Conservation (phyloP, 2,888 invertebrate species). For the Balanococcus diminutus region DNA sequence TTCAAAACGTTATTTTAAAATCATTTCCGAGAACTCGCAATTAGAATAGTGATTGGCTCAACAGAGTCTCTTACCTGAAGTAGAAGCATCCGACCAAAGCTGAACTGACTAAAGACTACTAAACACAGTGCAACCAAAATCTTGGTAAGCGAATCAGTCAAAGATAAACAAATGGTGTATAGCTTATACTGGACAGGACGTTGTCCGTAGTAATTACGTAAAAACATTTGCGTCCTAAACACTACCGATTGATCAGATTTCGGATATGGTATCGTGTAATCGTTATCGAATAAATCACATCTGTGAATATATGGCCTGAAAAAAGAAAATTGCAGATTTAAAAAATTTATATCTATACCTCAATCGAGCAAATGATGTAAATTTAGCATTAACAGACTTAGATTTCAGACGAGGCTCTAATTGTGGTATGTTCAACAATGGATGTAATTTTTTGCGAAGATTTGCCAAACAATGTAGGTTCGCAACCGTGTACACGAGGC, state of each 20-base stretch:
- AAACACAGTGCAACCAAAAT: slow-evolving; percentile 69
- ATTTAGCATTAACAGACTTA: no score
- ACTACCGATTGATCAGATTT: slow-evolving; percentile 84
- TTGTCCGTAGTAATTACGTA: slow-evolving; percentile 68
- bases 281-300: slow-evolving; percentile 57
- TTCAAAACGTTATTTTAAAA: no score
- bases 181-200: slow-evolving; percentile 73
- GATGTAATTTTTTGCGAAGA: slow-evolving; percentile 72
- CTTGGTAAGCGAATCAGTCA: slow-evolving; percentile 69
- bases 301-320: background rate
- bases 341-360: no score
- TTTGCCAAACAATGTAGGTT: slow-evolving; percentile 69
- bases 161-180: slow-evolving; percentile 78
- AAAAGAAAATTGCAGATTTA: no score
- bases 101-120: slow-evolving; percentile 68
- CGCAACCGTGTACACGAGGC: slow-evolving; percentile 69
- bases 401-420: slow-evolving; percentile 65
- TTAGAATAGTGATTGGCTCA: no score
- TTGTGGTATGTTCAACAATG: slow-evolving; percentile 69
- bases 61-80: slow-evolving; percentile 60
- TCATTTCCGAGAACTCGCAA: no score
- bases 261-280: slow-evolving; percentile 78
- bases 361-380: no score
- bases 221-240: slow-evolving; percentile 78
- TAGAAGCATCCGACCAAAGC: slow-evolving; percentile 70